phyloP scores from a whole-genome alignment of 2,797 vertebrate genomes.

The Tenualosa thibaudeaui region DNA sequence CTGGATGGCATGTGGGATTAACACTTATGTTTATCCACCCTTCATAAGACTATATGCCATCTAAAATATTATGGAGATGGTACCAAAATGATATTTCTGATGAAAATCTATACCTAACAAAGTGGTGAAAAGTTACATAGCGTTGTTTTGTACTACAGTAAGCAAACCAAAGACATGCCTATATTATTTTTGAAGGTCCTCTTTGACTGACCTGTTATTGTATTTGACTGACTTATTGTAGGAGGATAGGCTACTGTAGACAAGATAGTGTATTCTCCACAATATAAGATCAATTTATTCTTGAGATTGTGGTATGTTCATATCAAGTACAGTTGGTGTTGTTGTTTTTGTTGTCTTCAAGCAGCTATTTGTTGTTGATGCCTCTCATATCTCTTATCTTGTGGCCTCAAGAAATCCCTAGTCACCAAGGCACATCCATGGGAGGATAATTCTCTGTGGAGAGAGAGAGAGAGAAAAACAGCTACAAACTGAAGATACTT shows the following conservation, averaged over 20 bases:
- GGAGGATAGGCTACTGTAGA: background rate
- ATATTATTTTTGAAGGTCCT: background rate
- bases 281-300: background rate
- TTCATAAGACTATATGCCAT: too few species aligned
- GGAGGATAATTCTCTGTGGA: background rate
- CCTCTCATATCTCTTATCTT: constrained; percentile 3
- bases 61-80: too few species aligned
- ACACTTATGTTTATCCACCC: too few species aligned
- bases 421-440: background rate
- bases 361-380: constrained; percentile 4
- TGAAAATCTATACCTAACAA: too few species aligned
- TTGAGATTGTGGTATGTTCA: background rate
- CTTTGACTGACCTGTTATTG: background rate
- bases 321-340: background rate
- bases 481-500: background rate
- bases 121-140: too few species aligned
- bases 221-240: background rate
- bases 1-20: too few species aligned
- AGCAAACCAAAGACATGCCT: background rate
- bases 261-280: background rate
- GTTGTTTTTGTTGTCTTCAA: background rate
- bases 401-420: constrained; percentile 5
- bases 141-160: too few species aligned
- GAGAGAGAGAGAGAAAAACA: background rate
- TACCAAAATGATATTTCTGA: too few species aligned